Percentiles rank a stretch among this genome's conserved stretches.
phyloP scores from a whole-genome alignment of 2,797 vertebrate genomes.

The Tachyglossus aculeatus region DNA sequence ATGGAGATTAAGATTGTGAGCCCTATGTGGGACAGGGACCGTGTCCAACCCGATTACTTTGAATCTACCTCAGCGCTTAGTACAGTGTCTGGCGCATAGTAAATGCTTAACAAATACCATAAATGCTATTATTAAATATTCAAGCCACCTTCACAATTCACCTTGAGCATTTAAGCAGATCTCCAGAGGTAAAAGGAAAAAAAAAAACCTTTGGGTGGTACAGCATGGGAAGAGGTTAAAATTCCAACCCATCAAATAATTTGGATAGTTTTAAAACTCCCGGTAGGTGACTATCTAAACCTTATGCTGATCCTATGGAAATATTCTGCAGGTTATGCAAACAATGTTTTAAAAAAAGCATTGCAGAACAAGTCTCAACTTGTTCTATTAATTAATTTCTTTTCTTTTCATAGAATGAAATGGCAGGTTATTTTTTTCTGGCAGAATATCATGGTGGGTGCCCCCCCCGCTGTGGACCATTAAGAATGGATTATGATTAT shows the following conservation, averaged over 20 bases:
- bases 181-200: no score
- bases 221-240: no score
- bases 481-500: slow-evolving; percentile 62
- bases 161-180: no score
- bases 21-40: no score
- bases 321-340: slow-evolving; percentile 22
- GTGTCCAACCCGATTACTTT: no score
- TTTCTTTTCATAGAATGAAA: slow-evolving; percentile 33
- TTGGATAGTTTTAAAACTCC: slow-evolving; percentile 36
- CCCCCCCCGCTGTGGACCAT: slow-evolving; percentile 9
- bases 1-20: no score
- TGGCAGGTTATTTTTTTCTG: slow-evolving; percentile 53
- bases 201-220: no score
- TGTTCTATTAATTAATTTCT: slow-evolving; percentile 63
- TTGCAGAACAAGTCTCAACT: slow-evolving; percentile 63
- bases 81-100: no score
- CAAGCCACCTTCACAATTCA: no score
- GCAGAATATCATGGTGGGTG: slow-evolving; percentile 44
- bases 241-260: not conserved
- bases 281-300: slow-evolving; percentile 47
- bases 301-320: slow-evolving; percentile 53
- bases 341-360: slow-evolving; percentile 54
- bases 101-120: no score
- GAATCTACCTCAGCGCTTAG: no score
- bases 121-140: no score